Percentiles rank a stretch among this genome's conserved stretches.
phyloP scores from a whole-genome alignment of 2,113 vertebrate species.

The Eulacestoma nigropectus region DNA sequence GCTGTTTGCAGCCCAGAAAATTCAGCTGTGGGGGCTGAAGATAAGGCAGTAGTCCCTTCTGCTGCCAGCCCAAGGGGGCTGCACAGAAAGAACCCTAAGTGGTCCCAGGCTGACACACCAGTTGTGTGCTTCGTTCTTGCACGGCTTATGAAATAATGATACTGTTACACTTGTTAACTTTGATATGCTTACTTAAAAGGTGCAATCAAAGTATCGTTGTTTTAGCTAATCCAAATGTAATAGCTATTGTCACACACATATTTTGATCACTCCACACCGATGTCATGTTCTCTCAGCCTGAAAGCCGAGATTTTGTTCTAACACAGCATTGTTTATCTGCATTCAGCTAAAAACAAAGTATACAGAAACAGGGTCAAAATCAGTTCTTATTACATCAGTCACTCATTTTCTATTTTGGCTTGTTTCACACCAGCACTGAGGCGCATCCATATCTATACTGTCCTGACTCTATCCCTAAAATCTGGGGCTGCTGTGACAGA shows the following conservation, averaged over 20 bases:
- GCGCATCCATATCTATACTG: not conserved
- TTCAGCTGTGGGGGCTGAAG: not conserved
- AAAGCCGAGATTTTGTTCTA: not conserved
- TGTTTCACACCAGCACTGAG: not conserved
- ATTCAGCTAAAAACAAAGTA: not conserved
- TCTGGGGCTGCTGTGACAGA: not conserved
- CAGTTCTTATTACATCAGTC: not conserved
- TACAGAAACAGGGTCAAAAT: not conserved
- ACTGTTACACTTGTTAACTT: not conserved
- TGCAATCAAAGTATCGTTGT: not conserved
- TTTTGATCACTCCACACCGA: not conserved
- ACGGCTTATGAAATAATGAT: not conserved
- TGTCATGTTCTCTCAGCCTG: not conserved
- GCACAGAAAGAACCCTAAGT: not conserved
- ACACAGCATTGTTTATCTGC: not conserved
- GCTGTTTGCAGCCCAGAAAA: not conserved
- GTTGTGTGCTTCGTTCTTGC: not conserved
- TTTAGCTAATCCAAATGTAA: not conserved
- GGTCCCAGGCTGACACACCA: not conserved
- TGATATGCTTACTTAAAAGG: not conserved
- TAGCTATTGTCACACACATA: not conserved
- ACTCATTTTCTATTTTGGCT: not conserved
- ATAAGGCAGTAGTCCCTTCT: not conserved
- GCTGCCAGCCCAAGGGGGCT: not conserved
- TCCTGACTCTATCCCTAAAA: not conserved